A percentile compares a stretch with the other conserved stretches of the same genome.
Evolutionary conservation across 1,140 invertebrate genomes (phyloP).

Genomic region (Oedothorax gibbosus): DNA sequence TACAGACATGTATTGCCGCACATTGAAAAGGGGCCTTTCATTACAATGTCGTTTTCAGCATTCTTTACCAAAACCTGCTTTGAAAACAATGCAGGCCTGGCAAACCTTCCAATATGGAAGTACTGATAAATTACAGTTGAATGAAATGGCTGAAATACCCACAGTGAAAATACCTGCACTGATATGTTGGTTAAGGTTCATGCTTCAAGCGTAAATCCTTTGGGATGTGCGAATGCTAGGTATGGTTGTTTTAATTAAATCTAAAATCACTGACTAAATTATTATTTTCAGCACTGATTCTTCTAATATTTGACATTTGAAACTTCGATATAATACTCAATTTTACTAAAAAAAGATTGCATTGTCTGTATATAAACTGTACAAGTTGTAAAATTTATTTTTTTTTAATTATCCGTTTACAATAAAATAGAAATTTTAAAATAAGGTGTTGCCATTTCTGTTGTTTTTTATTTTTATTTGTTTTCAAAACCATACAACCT

Average conservation of each 20-base stretch:
- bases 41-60: slow-evolving; percentile 12
- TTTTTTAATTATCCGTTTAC: no score
- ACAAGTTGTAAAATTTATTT: no score
- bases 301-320: no score
- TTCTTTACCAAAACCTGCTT: background rate
- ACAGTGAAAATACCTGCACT: slow-evolving; percentile 63
- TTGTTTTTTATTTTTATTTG: no score
- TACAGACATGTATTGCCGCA: slow-evolving; percentile 11
- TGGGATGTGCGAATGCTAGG: slow-evolving; percentile 86
- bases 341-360: no score
- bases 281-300: no score
- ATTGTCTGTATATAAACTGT: no score
- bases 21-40: background rate
- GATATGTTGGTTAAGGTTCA: slow-evolving; percentile 84
- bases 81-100: slow-evolving; percentile 55
- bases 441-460: no score
- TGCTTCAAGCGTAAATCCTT: slow-evolving; percentile 89
- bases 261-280: no score
- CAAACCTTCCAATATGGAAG: slow-evolving; percentile 49
- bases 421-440: no score
- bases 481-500: no score
- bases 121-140: slow-evolving; percentile 45
- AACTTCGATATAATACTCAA: no score
- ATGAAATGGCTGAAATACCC: background rate
- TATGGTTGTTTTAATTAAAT: background rate